Percentiles rank a stretch among this genome's conserved stretches.
phyloP scores from a whole-genome alignment of 2,113 vertebrate species.

The Syngnathus scovelli region DNA sequence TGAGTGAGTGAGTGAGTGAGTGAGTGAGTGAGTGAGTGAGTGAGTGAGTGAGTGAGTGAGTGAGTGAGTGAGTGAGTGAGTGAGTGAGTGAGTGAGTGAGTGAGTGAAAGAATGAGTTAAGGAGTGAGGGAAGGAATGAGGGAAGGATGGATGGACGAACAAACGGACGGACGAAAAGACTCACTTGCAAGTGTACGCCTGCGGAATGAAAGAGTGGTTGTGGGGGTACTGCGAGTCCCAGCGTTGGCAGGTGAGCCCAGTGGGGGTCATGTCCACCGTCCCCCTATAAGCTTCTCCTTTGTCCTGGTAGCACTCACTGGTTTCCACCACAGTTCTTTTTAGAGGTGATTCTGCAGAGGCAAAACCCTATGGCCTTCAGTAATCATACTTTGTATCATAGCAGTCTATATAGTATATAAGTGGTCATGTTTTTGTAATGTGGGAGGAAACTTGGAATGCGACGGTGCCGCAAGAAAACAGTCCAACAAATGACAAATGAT shows the following conservation, averaged over 20 bases:
- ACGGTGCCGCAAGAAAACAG: too few relatives aligned
- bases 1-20: too few relatives aligned
- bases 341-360: slow-evolving; percentile 48
- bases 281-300: slow-evolving; percentile 87
- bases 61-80: not conserved
- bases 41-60: too few relatives aligned
- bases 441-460: too few relatives aligned
- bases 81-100: not conserved
- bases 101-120: not conserved
- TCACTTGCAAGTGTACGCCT: slow-evolving; percentile 96
- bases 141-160: not conserved
- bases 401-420: too few relatives aligned
- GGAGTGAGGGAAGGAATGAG: not conserved
- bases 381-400: too few relatives aligned
- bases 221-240: slow-evolving; percentile 95
- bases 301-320: slow-evolving; percentile 75
- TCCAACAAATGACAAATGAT: not conserved
- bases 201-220: slow-evolving; percentile 82
- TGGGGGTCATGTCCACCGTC: slow-evolving; percentile 73
- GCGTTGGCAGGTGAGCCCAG: slow-evolving; percentile 82
- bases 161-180: slow-evolving; percentile 39
- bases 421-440: too few relatives aligned
- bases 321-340: slow-evolving; percentile 58
- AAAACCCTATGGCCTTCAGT: not conserved
- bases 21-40: not conserved